Percentiles rank a stretch among this genome's conserved stretches.
Evolutionary conservation across 1,140 invertebrate genomes (phyloP).

Genomic region (Drosophila gunungcola): DNA sequence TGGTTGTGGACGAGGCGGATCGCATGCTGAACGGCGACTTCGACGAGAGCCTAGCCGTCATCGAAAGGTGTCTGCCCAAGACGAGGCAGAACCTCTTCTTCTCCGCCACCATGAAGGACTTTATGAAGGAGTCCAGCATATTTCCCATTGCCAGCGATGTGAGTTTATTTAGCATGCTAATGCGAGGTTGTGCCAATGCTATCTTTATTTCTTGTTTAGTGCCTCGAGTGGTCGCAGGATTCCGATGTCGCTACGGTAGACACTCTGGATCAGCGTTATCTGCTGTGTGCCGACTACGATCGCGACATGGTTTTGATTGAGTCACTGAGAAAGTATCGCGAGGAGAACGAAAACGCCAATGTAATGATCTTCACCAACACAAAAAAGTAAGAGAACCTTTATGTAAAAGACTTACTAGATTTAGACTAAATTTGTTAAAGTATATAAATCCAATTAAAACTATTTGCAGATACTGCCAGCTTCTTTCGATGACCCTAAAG

Average conservation of each 20-base stretch:
- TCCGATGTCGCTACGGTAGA: slow-evolving; percentile 92
- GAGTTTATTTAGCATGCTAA: slow-evolving; percentile 3
- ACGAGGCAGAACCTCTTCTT: slow-evolving; percentile 95
- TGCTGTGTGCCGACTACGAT: slow-evolving; percentile 94
- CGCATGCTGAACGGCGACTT: slow-evolving; percentile 92
- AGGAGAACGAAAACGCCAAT: slow-evolving; percentile 90
- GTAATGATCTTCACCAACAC: slow-evolving; percentile 97
- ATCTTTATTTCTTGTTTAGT: slow-evolving; percentile 37
- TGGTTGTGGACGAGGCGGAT: slow-evolving; percentile 97
- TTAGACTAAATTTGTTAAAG: no score
- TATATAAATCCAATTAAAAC: background rate
- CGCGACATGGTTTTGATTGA: slow-evolving; percentile 97
- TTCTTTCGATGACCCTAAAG: slow-evolving; percentile 93
- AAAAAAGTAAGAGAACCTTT: slow-evolving; percentile 90
- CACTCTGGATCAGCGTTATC: slow-evolving; percentile 94
- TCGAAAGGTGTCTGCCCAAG: slow-evolving; percentile 92
- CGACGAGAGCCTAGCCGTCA: slow-evolving; percentile 92
- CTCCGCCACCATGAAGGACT: slow-evolving; percentile 97
- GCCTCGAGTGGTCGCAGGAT: slow-evolving; percentile 87
- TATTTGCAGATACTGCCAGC: slow-evolving; percentile 90
- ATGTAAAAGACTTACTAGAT: no score
- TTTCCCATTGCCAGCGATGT: slow-evolving; percentile 80
- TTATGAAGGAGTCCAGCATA: slow-evolving; percentile 85
- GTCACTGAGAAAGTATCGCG: slow-evolving; percentile 91
- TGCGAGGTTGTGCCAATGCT: no score